Base-by-base conservation (phyloP, 2,797 vertebrate species). In the Epinephelus coioides region DNA sequence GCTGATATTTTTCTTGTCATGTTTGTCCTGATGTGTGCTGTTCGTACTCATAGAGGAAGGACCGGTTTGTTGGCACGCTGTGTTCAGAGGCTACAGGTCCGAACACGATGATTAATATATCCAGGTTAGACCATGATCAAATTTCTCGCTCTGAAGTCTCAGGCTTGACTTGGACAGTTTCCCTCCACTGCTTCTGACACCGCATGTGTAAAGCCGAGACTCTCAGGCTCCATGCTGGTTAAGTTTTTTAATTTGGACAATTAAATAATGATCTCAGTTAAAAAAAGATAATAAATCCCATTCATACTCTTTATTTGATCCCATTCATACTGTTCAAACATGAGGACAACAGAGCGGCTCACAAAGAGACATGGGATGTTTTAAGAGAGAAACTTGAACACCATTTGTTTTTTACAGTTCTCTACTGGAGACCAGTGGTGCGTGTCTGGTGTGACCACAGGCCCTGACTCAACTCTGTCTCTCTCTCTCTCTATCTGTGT, bases 391-490 rank as follows among this genome's bases (percentile, higher is more conserved):
- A 84, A 86, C 76, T 79, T 78, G 11, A 64, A 71, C 69, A 21
- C 17, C 14, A 55, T 78, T 78, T 76, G 67, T 84, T 88, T 84
- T 71, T 82, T 74, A 78, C 84, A 85, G 78, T 89, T 86, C 81
- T 86, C 76, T 66, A 83, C 87, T 82, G 81, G 63, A 88, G 89
- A 79, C 88, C 86, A 88, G 81, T 89, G 79, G 79, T 91, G 93
- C 86, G 88, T 91, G 94, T 89, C 86, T 92, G 77, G 63, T 93
- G 89, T 95, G 95, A 95, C 95, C 95, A 94, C 95, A 96, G 89
- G 90, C 88, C 88, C 81, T 91, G 82, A 84, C 89, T 91, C 82
- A 87, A 88, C 82, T 64, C 46, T 66, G 19, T 72, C 46, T 51
- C 18, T 62, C 17, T 56, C 23, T 63, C 8, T 68, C 60, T 70